These are phyloP conservation scores for Drosophila bunnanda DNA, from an alignment of 2,888 invertebrate genomes.

Conservation along the genomic window DNA sequence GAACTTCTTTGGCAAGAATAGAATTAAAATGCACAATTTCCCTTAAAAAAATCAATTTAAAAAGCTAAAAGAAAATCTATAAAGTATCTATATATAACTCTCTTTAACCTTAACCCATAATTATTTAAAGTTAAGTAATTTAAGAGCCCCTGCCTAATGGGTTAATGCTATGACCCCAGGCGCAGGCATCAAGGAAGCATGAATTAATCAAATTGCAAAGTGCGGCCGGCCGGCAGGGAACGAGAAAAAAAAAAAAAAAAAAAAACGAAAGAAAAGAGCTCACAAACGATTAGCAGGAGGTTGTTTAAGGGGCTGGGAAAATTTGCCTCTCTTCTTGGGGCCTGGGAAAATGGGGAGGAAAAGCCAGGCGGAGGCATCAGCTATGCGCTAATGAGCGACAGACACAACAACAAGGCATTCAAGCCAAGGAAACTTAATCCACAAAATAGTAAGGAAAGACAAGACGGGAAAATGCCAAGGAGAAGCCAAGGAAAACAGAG, in stretches of 20 bases:
- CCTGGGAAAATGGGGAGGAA: background rate
- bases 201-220: conserved; percentile 76
- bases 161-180: conserved; percentile 44
- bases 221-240: conserved; percentile 38
- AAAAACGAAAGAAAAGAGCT: background rate
- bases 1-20: no score
- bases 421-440: conserved; percentile 28
- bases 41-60: background rate
- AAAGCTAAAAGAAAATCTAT: background rate
- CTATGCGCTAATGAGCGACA: conserved; percentile 42
- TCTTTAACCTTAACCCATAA: background rate
- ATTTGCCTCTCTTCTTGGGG: background rate
- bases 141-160: conserved; percentile 1
- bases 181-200: conserved; percentile 54
- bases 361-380: conserved; percentile 26
- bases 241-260: conserved; percentile 8
- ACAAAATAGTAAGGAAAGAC: conserved; percentile 28
- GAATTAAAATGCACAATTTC: no score
- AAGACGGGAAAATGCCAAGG: background rate
- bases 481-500: conserved; percentile 5
- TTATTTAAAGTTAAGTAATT: background rate
- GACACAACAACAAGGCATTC: conserved; percentile 29
- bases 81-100: no score
- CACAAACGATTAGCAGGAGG: conserved; percentile 13
- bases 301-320: background rate